Evolutionary conservation across 2,888 invertebrate species (phyloP).

Genomic region (Lepeophtheirus nordmannii): DNA sequence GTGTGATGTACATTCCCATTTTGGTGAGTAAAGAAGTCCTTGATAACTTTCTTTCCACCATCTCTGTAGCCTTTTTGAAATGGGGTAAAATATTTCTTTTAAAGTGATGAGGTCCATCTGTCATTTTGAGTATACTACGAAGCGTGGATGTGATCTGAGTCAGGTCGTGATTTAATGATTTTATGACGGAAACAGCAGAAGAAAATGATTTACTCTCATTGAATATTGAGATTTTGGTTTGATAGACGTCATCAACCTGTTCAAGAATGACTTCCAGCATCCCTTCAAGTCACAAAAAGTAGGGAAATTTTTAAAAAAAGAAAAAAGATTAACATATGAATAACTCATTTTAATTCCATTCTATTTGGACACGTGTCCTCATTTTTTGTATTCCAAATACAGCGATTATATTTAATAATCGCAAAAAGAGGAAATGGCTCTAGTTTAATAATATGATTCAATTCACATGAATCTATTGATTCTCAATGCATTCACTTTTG

Average conservation of each 20-base stretch:
- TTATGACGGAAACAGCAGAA: background rate
- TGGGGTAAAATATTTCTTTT: too few species aligned
- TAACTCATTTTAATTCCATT: too few species aligned
- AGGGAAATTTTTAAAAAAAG: too few species aligned
- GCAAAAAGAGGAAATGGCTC: too few species aligned
- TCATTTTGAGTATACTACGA: background rate
- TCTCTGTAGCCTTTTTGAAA: background rate
- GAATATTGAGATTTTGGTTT: background rate
- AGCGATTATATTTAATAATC: too few species aligned
- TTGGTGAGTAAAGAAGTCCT: background rate
- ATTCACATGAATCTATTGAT: too few species aligned
- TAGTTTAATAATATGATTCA: too few species aligned
- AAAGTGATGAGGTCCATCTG: background rate
- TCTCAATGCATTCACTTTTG: too few species aligned
- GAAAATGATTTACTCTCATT: background rate
- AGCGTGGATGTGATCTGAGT: background rate
- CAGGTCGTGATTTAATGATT: background rate
- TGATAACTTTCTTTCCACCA: background rate
- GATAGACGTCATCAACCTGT: background rate
- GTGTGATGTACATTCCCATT: background rate
- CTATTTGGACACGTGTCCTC: too few species aligned
- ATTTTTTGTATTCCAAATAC: too few species aligned
- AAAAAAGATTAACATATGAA: too few species aligned
- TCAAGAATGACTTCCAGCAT: background rate
- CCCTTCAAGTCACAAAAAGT: background rate